phyloP scores from a whole-genome alignment of 2,888 invertebrate species.

The Callimorpha dominula region DNA sequence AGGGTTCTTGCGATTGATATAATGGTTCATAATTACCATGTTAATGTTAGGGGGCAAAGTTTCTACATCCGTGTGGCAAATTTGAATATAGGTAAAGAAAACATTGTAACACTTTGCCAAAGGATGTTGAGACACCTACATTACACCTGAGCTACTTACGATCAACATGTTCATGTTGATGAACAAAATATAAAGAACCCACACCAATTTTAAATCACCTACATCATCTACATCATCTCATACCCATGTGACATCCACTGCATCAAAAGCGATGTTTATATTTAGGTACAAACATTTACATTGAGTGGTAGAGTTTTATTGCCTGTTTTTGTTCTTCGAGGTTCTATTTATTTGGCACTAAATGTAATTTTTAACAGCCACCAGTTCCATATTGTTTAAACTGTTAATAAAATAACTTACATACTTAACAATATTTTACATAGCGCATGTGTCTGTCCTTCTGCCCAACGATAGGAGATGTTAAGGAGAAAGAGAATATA shows the following conservation, averaged over 20 bases:
- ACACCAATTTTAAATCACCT: too few relatives aligned
- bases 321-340: background rate
- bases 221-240: too few relatives aligned
- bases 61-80: conserved; percentile 63
- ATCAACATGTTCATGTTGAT: too few relatives aligned
- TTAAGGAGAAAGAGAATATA: too few relatives aligned
- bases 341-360: background rate
- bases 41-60: conserved; percentile 61
- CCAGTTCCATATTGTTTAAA: background rate
- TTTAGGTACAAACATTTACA: too few relatives aligned
- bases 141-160: background rate
- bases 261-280: too few relatives aligned
- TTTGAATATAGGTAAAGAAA: conserved; percentile 26
- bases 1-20: conserved; percentile 61
- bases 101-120: background rate
- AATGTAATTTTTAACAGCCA: background rate
- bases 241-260: too few relatives aligned
- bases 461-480: too few relatives aligned
- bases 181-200: too few relatives aligned
- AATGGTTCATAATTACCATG: conserved; percentile 70
- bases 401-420: too few relatives aligned
- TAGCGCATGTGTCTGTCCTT: too few relatives aligned
- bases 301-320: background rate
- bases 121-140: background rate
- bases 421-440: too few relatives aligned